These are phyloP conservation scores for Heliconius hortense DNA, from an alignment of 2,888 invertebrate species.

Conservation along the genomic window DNA sequence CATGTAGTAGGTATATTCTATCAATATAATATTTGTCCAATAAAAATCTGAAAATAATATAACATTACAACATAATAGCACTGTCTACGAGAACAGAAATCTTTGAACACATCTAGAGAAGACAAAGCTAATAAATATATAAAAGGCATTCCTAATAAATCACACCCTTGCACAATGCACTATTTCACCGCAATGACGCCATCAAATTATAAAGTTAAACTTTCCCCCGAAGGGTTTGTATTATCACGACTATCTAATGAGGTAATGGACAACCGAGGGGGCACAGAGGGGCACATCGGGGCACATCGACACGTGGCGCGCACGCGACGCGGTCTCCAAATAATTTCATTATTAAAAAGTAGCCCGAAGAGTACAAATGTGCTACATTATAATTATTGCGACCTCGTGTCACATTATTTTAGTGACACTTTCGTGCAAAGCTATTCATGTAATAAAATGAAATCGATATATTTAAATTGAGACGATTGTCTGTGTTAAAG, in stretches of 20 bases:
- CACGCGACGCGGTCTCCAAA: constrained; percentile 66
- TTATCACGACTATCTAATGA: constrained; percentile 71
- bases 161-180: constrained; percentile 64
- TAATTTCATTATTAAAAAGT: constrained; percentile 78
- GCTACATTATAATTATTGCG: constrained; percentile 63
- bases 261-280: constrained; percentile 64
- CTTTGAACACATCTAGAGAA: not conserved
- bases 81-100: not conserved
- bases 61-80: not conserved
- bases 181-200: constrained; percentile 55
- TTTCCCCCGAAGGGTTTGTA: constrained; percentile 57
- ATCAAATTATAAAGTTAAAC: constrained; percentile 76
- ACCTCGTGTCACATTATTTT: constrained; percentile 49
- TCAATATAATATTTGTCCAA: no score
- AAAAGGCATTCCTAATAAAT: constrained; percentile 51
- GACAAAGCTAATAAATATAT: constrained; percentile 26
- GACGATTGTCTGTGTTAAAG: not conserved
- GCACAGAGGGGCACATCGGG: constrained; percentile 40
- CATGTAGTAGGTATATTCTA: no score
- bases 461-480: not conserved
- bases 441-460: constrained; percentile 17
- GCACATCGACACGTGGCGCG: constrained; percentile 50
- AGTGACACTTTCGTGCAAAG: constrained; percentile 36
- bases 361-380: constrained; percentile 74
- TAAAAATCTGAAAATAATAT: no score